These are phyloP conservation scores for Brachionus plicatilis DNA, from an alignment of 1,140 invertebrate genomes.

Conservation along the genomic window DNA sequence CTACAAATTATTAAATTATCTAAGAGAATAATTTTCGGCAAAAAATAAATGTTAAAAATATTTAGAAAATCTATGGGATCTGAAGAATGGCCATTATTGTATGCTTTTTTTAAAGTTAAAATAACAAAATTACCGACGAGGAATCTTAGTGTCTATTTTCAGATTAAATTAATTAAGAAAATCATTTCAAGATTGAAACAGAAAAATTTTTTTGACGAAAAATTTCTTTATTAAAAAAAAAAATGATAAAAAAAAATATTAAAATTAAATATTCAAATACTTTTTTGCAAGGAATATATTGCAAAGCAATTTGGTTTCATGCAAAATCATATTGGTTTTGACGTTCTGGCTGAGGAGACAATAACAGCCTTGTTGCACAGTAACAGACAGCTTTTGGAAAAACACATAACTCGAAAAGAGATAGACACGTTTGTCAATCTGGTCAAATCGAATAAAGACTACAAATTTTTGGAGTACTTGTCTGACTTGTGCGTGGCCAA, in stretches of 20 bases:
- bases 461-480: constrained; percentile 89
- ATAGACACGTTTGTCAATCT: constrained; percentile 97
- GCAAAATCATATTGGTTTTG: constrained; percentile 99
- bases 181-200: too few species aligned
- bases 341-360: constrained; percentile 96
- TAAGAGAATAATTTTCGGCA: too few species aligned
- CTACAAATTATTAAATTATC: too few species aligned
- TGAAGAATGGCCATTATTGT: too few species aligned
- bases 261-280: background rate
- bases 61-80: too few species aligned
- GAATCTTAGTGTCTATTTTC: too few species aligned
- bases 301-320: constrained; percentile 98
- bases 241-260: background rate
- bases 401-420: constrained; percentile 93
- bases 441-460: constrained; percentile 77
- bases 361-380: constrained; percentile 96
- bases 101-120: too few species aligned
- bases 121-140: too few species aligned
- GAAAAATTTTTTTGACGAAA: too few species aligned
- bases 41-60: too few species aligned
- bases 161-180: too few species aligned
- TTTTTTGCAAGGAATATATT: constrained; percentile 77
- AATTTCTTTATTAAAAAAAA: too few species aligned
- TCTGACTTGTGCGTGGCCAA: constrained; percentile 97
- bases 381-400: constrained; percentile 92